phyloP scores from a whole-genome alignment of 2,888 invertebrate genomes.

The Parasteatoda lunata region DNA sequence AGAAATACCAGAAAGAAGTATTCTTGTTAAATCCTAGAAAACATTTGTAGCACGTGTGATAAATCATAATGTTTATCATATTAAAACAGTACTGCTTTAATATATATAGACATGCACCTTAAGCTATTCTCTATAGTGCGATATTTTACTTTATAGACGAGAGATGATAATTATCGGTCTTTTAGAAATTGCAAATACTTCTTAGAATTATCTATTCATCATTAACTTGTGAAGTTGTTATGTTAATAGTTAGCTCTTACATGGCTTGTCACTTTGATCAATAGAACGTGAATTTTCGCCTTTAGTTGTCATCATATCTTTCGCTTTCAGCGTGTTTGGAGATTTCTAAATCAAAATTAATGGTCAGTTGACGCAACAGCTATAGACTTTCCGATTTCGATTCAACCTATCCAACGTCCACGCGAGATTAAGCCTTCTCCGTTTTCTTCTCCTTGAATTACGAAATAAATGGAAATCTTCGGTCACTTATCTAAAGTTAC shows the following conservation, averaged over 20 bases:
- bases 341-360: background rate
- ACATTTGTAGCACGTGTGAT: no score
- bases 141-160: no score
- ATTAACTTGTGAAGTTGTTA: background rate
- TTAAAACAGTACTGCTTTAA: no score
- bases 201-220: no score
- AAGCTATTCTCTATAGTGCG: no score
- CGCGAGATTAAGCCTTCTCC: background rate
- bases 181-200: no score
- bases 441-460: slow-evolving; percentile 1
- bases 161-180: no score
- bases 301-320: background rate
- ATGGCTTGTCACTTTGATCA: background rate
- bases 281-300: background rate
- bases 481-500: background rate
- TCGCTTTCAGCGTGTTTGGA: background rate
- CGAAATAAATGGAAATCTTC: slow-evolving; percentile 5
- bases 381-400: background rate
- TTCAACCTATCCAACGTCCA: background rate
- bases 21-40: no score
- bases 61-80: no score
- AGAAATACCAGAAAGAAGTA: no score
- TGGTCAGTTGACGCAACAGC: background rate
- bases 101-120: no score
- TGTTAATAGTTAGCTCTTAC: background rate